A percentile compares a stretch with the other conserved stretches of the same genome.
These are phyloP conservation scores for Triplophysa rosa DNA, from an alignment of 2,113 vertebrate genomes.

Conservation along the genomic window DNA sequence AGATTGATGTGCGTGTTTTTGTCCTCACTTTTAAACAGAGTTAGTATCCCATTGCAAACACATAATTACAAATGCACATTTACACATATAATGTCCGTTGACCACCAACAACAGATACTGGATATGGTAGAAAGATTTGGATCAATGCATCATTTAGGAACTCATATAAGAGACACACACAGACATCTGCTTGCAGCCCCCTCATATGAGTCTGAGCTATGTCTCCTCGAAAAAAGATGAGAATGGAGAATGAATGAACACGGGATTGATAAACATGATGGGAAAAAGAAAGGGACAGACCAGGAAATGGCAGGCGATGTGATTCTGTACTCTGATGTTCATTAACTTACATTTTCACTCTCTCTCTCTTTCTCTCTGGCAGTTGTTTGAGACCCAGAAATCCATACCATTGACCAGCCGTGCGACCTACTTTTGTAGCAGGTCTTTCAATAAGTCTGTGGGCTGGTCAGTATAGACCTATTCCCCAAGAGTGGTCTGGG, in stretches of 20 bases:
- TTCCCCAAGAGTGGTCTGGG: constrained; percentile 63
- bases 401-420: constrained; percentile 75
- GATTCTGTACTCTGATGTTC: constrained; percentile 51
- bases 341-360: not conserved
- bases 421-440: constrained; percentile 74
- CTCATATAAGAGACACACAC: constrained; percentile 29
- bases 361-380: constrained; percentile 35
- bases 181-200: constrained; percentile 15
- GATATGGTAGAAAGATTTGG: not conserved
- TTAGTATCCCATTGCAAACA: constrained; percentile 49
- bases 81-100: constrained; percentile 50
- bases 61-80: constrained; percentile 38
- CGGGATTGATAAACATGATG: constrained; percentile 38
- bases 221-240: constrained; percentile 49
- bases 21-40: no score
- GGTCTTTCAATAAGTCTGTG: constrained; percentile 74
- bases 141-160: constrained; percentile 43
- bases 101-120: constrained; percentile 1
- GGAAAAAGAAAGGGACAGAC: constrained; percentile 56
- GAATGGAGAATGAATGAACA: constrained; percentile 2
- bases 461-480: constrained; percentile 66
- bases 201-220: constrained; percentile 40
- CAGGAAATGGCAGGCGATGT: constrained; percentile 52
- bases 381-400: constrained; percentile 63
- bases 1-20: no score